A percentile compares a stretch with the other conserved stretches of the same genome.
These are phyloP conservation scores for Nebria salina DNA, from an alignment of 2,888 invertebrate species.

Conservation along the genomic window DNA sequence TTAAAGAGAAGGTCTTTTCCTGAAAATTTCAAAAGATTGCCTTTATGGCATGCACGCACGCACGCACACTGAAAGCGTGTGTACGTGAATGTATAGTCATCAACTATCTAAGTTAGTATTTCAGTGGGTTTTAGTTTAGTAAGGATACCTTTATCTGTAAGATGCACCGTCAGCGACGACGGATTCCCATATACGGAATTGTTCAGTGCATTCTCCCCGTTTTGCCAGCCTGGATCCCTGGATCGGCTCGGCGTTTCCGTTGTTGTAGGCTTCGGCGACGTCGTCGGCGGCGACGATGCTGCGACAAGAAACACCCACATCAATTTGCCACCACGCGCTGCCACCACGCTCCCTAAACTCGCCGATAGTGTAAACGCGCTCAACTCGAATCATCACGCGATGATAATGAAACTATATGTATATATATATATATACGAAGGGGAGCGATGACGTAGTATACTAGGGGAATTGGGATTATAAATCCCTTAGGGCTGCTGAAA, in stretches of 20 bases:
- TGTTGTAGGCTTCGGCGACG: conserved; percentile 79
- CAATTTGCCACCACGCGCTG: conserved; percentile 28
- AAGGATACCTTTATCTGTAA: conserved; percentile 67
- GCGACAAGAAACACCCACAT: conserved; percentile 56
- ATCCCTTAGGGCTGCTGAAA: neutral
- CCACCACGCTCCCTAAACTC: conserved; percentile 11
- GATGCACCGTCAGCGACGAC: conserved; percentile 71
- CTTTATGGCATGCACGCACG: neutral
- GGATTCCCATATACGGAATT: conserved; percentile 72
- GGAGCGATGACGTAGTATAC: neutral
- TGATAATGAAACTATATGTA: conserved; percentile 9
- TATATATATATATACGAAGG: neutral
- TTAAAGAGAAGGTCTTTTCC: neutral
- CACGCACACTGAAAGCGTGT: conserved; percentile 1
- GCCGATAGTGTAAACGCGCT: neutral
- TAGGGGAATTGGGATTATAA: neutral
- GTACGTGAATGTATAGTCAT: conserved; percentile 10
- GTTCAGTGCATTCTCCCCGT: conserved; percentile 64
- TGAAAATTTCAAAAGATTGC: neutral
- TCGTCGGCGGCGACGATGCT: conserved; percentile 85
- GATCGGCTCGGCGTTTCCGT: conserved; percentile 66
- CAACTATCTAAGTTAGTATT: conserved; percentile 7
- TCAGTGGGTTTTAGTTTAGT: neutral
- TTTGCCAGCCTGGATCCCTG: conserved; percentile 60
- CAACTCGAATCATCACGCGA: neutral